Evolutionary conservation across 2,113 vertebrate genomes (phyloP).

Genomic region (Eretmodus cyanostictus): DNA sequence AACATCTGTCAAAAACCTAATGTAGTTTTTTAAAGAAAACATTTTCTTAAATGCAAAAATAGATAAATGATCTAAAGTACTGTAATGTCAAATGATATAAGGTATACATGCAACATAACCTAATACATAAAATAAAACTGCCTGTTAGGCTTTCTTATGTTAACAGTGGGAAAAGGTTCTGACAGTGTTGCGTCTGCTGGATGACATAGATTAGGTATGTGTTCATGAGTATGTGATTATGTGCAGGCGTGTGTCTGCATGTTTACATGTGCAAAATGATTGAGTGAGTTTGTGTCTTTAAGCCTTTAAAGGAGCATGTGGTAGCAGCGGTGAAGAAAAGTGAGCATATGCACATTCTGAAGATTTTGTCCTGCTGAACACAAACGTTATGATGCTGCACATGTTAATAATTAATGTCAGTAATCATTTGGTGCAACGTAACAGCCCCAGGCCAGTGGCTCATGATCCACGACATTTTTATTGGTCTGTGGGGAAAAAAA

Average conservation of each 20-base stretch:
- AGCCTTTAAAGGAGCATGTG: neutral
- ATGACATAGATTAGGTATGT: neutral
- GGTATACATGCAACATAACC: neutral
- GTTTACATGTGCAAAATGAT: neutral
- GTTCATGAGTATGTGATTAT: neutral
- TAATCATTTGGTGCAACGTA: neutral
- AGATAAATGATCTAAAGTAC: neutral
- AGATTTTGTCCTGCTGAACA: neutral
- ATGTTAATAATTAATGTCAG: neutral
- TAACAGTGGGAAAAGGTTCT: neutral
- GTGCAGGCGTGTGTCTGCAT: neutral
- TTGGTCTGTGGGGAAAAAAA: accelerated
- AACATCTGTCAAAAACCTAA: neutral
- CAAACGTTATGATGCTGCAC: neutral
- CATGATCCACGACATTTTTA: neutral
- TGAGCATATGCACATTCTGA: neutral
- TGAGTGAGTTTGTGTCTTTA: neutral
- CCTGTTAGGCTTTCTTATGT: neutral
- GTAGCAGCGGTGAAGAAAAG: neutral
- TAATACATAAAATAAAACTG: neutral
- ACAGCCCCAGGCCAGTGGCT: neutral
- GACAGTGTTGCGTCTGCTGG: neutral
- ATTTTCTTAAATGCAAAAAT: neutral
- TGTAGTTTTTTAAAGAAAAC: neutral
- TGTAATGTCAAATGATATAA: neutral